Evolutionary conservation across 2,888 invertebrate species (phyloP).

Genomic region (Andrena praecox): DNA sequence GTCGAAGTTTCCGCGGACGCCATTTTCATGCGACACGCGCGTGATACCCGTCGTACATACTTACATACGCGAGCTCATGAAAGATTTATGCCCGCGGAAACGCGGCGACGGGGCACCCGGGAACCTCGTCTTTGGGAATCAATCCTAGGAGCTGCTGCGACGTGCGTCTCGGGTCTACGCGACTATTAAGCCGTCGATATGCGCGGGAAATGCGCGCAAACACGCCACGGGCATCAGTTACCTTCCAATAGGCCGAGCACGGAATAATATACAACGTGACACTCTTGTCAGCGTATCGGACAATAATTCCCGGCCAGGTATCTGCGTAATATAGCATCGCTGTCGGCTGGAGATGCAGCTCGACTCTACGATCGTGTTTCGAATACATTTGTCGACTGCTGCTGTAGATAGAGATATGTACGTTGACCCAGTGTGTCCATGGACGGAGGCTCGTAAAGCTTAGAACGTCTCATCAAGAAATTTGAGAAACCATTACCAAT

Average conservation of each 20-base stretch:
- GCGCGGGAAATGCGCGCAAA: not conserved
- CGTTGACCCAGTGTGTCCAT: not conserved
- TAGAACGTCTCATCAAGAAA: not conserved
- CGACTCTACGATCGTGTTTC: constrained; percentile 23
- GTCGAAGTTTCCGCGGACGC: constrained; percentile 37
- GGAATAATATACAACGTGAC: constrained; percentile 73
- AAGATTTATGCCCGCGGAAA: constrained; percentile 68
- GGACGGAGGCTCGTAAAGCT: not conserved
- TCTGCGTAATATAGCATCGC: constrained; percentile 60
- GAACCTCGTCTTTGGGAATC: constrained; percentile 60
- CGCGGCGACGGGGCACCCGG: constrained; percentile 37
- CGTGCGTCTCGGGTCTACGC: constrained; percentile 8
- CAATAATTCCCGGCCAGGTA: constrained; percentile 72
- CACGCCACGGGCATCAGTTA: constrained; percentile 67
- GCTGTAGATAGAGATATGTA: constrained; percentile 22
- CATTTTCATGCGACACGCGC: constrained; percentile 26
- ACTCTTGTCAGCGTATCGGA: constrained; percentile 72
- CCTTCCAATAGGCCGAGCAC: constrained; percentile 65
- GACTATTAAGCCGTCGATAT: constrained; percentile 14
- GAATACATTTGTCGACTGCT: constrained; percentile 17
- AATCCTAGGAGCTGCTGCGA: constrained; percentile 41
- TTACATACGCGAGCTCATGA: constrained; percentile 58
- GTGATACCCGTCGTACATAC: constrained; percentile 38
- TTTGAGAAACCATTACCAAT: not conserved
- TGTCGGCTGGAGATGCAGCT: not conserved